These are phyloP conservation scores for Luperina testacea DNA, from an alignment of 2,888 invertebrate genomes.

Conservation along the genomic window DNA sequence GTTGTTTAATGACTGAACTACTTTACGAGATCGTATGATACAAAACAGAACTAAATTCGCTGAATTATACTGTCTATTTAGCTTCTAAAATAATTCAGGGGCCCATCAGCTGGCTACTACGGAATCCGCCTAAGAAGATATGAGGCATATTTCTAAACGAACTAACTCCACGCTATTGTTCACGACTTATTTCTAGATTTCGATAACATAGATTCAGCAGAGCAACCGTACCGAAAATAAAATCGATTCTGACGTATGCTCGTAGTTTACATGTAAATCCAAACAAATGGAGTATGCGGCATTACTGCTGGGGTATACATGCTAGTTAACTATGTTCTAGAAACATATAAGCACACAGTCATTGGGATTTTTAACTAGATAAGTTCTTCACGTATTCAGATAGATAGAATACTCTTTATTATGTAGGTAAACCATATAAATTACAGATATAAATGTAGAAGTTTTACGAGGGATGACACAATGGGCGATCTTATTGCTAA, in stretches of 20 bases:
- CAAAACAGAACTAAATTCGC: background rate
- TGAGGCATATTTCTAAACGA: background rate
- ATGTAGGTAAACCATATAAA: background rate
- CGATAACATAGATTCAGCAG: conserved; percentile 27
- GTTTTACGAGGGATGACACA: too few relatives aligned
- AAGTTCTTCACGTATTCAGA: background rate
- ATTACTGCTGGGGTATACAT: background rate
- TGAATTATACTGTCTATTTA: background rate
- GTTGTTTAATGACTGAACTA: conserved; percentile 10
- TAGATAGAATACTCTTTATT: background rate
- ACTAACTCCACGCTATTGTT: conserved; percentile 16
- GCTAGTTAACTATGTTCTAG: conserved; percentile 13
- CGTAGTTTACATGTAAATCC: conserved; percentile 34
- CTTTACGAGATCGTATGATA: background rate
- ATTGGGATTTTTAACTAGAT: background rate
- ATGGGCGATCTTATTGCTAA: too few relatives aligned
- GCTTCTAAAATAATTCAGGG: background rate
- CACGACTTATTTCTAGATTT: conserved; percentile 47
- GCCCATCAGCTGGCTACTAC: background rate
- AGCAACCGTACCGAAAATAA: conserved; percentile 45
- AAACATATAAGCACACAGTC: background rate
- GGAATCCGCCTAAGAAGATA: background rate
- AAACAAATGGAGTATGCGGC: conserved; percentile 1
- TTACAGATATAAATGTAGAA: background rate
- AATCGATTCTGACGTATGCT: conserved; percentile 41